Evolutionary conservation across 2,797 vertebrate genomes (phyloP).

Genomic region (Ptychobarbus kaznakovi): DNA sequence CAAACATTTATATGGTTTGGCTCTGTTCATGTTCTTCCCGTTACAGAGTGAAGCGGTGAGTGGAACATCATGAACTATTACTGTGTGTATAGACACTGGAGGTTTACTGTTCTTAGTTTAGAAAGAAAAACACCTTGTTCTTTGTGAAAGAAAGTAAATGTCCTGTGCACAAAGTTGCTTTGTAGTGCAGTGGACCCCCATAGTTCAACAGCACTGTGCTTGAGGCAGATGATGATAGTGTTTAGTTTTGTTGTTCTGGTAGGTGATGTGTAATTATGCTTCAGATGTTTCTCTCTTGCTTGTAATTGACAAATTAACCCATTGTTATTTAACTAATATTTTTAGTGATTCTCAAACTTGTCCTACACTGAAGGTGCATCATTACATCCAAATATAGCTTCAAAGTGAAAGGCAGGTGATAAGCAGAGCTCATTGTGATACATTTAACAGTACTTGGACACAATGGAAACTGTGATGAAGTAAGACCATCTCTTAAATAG

Average conservation of each 20-base stretch:
- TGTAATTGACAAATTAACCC: background rate
- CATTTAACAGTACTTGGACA: background rate
- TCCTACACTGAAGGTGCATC: background rate
- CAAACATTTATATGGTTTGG: background rate
- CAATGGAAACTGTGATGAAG: background rate
- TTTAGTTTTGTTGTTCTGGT: constrained; percentile 1
- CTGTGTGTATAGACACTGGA: background rate
- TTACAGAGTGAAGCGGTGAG: constrained; percentile 78
- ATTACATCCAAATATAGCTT: background rate
- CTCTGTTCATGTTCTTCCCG: constrained; percentile 49
- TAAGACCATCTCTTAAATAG: background rate
- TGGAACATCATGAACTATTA: constrained; percentile 38
- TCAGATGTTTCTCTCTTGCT: constrained; percentile 5
- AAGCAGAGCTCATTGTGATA: background rate
- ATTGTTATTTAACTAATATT: constrained; percentile 7
- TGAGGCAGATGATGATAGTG: background rate
- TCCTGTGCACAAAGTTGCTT: background rate
- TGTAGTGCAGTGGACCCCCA: background rate
- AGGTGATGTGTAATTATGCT: constrained; percentile 1
- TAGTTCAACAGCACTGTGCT: constrained; percentile 28
- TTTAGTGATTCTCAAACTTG: background rate
- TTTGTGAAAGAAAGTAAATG: background rate
- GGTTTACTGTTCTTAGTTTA: constrained; percentile 5
- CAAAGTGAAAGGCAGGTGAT: background rate
- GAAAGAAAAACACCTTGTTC: background rate